Evolutionary conservation across 2,888 invertebrate genomes (phyloP).

Genomic region (Drosophila nr. perissopoda): DNA sequence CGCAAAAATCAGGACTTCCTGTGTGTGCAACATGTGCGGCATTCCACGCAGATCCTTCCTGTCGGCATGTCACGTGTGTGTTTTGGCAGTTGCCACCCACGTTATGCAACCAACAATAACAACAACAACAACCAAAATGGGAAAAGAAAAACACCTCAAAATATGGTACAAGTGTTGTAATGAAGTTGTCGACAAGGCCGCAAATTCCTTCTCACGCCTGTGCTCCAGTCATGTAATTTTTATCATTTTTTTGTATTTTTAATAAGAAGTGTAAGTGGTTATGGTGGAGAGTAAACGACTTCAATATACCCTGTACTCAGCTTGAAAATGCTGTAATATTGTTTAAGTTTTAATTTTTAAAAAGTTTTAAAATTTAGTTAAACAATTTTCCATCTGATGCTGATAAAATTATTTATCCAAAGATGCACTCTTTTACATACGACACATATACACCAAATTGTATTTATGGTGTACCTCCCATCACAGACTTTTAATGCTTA

Average conservation of each 20-base stretch:
- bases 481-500: neutral
- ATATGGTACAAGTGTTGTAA: slow-evolving; percentile 47
- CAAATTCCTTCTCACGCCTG: slow-evolving; percentile 72
- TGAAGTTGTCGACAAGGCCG: slow-evolving; percentile 61
- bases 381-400: neutral
- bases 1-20: slow-evolving; percentile 64
- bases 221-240: slow-evolving; percentile 20
- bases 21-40: slow-evolving; percentile 31
- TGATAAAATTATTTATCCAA: neutral
- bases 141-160: slow-evolving; percentile 14
- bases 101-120: slow-evolving; percentile 45
- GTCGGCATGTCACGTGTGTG: slow-evolving; percentile 68
- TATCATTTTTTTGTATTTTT: neutral
- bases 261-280: neutral
- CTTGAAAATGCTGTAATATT: neutral
- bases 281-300: neutral
- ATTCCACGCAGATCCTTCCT: slow-evolving; percentile 46
- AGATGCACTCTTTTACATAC: rapidly evolving
- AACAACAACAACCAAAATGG: slow-evolving; percentile 1
- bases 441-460: neutral
- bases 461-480: too few species aligned
- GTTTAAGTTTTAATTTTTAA: neutral
- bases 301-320: slow-evolving; percentile 1
- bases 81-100: slow-evolving; percentile 61
- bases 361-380: neutral